These are phyloP conservation scores for Meleagris gallopavo DNA, from an alignment of 2,113 vertebrate species.

Conservation along the genomic window DNA sequence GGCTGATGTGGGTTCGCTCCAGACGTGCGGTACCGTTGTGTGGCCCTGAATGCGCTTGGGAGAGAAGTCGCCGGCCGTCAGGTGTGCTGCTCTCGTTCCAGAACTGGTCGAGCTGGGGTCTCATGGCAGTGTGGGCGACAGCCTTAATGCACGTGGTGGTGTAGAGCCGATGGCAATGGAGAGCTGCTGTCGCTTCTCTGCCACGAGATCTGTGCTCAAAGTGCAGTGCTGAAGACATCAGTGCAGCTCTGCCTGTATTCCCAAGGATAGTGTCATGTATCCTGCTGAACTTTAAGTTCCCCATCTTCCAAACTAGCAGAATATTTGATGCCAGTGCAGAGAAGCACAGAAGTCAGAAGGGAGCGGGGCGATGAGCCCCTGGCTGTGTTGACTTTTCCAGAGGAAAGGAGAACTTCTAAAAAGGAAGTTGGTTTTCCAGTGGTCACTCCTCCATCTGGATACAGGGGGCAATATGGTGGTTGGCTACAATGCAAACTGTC, in stretches of 20 bases:
- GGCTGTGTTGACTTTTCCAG: slow-evolving; percentile 2
- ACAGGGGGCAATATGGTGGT: not conserved
- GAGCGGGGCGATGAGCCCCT: not conserved
- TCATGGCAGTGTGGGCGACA: rapidly evolving
- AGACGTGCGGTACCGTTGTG: rapidly evolving
- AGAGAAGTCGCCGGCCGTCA: rapidly evolving
- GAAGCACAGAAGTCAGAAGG: slow-evolving; percentile 24
- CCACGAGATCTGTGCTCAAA: rapidly evolving
- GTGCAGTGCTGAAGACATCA: rapidly evolving
- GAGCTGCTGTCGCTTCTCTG: not conserved
- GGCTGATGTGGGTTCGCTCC: not conserved
- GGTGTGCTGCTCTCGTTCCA: not conserved
- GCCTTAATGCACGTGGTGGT: rapidly evolving
- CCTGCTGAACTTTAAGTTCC: not conserved
- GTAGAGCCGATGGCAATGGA: not conserved
- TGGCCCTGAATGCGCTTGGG: rapidly evolving
- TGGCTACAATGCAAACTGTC: not conserved
- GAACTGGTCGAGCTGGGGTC: not conserved
- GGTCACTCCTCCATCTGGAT: not conserved
- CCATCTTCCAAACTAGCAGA: not conserved
- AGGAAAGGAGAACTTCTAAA: not conserved
- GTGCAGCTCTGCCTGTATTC: rapidly evolving
- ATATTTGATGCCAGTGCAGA: slow-evolving; percentile 37
- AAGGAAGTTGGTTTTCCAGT: not conserved
- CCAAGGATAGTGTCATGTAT: not conserved